phyloP scores from a whole-genome alignment of 2,888 invertebrate genomes.

The Parapristionchus giblindavisi region DNA sequence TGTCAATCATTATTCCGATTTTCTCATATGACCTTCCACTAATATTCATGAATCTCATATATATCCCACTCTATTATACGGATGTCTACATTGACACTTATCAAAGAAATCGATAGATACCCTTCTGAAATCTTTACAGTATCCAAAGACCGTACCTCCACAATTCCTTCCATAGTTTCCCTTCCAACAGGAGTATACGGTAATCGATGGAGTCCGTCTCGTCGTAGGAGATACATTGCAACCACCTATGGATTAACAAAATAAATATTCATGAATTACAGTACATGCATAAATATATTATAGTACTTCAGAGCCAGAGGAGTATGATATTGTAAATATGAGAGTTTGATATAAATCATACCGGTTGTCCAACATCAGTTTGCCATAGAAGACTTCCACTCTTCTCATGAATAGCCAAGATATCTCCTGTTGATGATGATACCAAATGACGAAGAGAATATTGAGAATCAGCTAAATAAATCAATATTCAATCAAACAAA shows the following conservation, averaged over 20 bases:
- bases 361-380: slow-evolving; percentile 82
- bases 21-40: no score
- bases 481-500: slow-evolving; percentile 1
- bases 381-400: slow-evolving; percentile 79
- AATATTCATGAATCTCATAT: no score
- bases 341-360: not conserved
- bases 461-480: slow-evolving; percentile 55
- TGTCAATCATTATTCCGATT: no score
- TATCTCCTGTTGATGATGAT: slow-evolving; percentile 70
- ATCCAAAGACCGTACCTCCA: slow-evolving; percentile 46
- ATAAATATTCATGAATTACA: not conserved
- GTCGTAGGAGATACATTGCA: slow-evolving; percentile 79
- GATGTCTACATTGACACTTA: no score
- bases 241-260: slow-evolving; percentile 72
- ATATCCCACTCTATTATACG: no score
- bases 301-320: not conserved
- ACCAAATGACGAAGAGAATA: slow-evolving; percentile 65
- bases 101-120: no score
- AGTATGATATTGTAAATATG: not conserved
- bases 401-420: slow-evolving; percentile 61
- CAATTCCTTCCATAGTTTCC: slow-evolving; percentile 67
- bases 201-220: slow-evolving; percentile 70
- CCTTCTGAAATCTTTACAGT: no score
- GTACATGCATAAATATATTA: not conserved
- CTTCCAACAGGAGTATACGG: slow-evolving; percentile 69